Base-by-base conservation (phyloP, 2,113 vertebrate species). In the Phrynosoma platyrhinos region DNA sequence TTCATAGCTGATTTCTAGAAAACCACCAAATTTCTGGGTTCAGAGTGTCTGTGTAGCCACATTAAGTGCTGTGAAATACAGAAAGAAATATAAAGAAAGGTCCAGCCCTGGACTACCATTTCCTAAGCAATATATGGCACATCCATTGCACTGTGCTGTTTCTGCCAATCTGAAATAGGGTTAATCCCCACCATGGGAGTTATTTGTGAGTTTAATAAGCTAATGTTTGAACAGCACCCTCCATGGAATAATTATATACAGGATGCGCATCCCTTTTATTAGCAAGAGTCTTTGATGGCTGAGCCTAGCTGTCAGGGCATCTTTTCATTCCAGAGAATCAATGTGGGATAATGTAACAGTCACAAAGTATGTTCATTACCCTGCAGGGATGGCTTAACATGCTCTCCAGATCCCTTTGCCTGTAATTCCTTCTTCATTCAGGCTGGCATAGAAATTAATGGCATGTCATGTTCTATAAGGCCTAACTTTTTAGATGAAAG, bases 381-480 rank as follows among this genome's bases (percentile, higher is more conserved):
- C 88, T 91, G 42, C 85, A 82, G 92, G 87, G 86, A 90, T 93
- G 92, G 89, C 94, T 95, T 93, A 94, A 90, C 94, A 79, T 25
- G 27, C 84, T 94, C 77, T 90, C 86, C 12, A 78, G 84, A 90
- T 94, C 71, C 74, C 81, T 89, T 82, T 76, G 58, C 93, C 88
- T 92, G 89, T 91, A 94, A 91, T 95, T 93, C 94, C 93, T 93
- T 71, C 84, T 89, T 86, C 58, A 66, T 91, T 93, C 0, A 0
- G 93, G 92, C 90, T 92, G 87, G 92, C 92, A 92, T 94, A 92
- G 93, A 85, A 95, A 95, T 95, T 94, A 94, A 95, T 95, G 84
- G 89, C 83, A 81, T 78, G 87, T 92, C 87, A 0, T 95, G 93
- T 95, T 95, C 90, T 86, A 0, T 94, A 93, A 92, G 92, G 92